Percentiles rank a stretch among this genome's conserved stretches.
Evolutionary conservation across 2,113 vertebrate species (phyloP).

Genomic region (Xenopus laevis): DNA sequence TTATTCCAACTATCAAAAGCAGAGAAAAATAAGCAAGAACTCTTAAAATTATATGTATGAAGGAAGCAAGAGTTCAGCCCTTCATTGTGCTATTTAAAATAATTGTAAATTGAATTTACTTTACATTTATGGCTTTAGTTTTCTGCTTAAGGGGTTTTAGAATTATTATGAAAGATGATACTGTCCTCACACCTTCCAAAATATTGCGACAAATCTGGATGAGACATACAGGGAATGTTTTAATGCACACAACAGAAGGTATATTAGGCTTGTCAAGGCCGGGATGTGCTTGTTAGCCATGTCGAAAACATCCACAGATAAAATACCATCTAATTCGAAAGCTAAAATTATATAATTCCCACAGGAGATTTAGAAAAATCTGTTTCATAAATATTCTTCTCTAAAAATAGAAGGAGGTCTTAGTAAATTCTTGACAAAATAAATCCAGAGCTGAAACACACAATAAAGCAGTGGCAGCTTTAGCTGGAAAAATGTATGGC

Average conservation of each 20-base stretch:
- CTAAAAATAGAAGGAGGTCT: background rate
- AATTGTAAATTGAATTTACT: background rate
- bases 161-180: constrained; percentile 24
- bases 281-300: constrained; percentile 24
- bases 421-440: background rate
- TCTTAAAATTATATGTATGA: too few relatives aligned
- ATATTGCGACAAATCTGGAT: constrained; percentile 25
- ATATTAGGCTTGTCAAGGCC: constrained; percentile 17
- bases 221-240: constrained; percentile 25
- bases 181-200: constrained; percentile 26
- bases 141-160: constrained; percentile 15
- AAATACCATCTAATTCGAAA: constrained; percentile 38
- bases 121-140: constrained; percentile 6
- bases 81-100: constrained; percentile 8
- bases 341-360: constrained; percentile 41
- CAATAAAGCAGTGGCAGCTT: too few relatives aligned
- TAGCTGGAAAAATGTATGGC: too few relatives aligned
- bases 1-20: too few relatives aligned
- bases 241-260: constrained; percentile 33
- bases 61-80: too few relatives aligned
- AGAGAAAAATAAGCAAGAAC: too few relatives aligned
- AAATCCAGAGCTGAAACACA: too few relatives aligned
- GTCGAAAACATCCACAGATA: constrained; percentile 17
- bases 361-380: constrained; percentile 19
- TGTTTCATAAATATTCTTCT: constrained; percentile 10